Evolutionary conservation across 2,113 vertebrate species (phyloP).

Genomic region (Paracanthobrama guichenoti): DNA sequence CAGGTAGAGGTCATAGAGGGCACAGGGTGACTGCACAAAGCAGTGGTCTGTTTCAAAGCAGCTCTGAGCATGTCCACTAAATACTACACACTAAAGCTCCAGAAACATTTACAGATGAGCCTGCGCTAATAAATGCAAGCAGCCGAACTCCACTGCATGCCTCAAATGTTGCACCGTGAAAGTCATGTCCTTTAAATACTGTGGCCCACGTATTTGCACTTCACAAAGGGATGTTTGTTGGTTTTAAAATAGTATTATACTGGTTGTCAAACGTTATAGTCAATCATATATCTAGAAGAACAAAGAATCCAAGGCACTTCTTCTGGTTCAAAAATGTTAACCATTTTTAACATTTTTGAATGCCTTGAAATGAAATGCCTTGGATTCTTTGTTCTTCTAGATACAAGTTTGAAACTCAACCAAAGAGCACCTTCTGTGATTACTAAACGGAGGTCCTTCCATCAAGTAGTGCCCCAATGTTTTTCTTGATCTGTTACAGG

Average conservation of each 20-base stretch:
- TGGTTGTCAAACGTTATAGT: background rate
- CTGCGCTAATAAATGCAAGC: conserved; percentile 6
- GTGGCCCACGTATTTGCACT: background rate
- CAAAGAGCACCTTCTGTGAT: too few relatives aligned
- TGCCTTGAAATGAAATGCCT: too few relatives aligned
- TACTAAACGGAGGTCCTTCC: too few relatives aligned
- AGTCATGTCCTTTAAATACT: background rate
- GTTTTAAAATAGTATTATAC: background rate
- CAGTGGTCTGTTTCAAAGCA: conserved; percentile 45
- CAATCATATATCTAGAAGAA: too few relatives aligned
- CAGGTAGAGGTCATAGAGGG: conserved; percentile 54
- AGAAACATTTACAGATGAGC: conserved; percentile 42
- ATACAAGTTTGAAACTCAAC: too few relatives aligned
- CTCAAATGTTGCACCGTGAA: conserved; percentile 5
- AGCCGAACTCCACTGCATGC: background rate
- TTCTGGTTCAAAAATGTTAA: too few relatives aligned
- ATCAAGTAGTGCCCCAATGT: too few relatives aligned
- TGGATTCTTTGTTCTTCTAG: too few relatives aligned
- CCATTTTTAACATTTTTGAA: too few relatives aligned
- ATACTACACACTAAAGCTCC: conserved; percentile 37
- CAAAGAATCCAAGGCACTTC: too few relatives aligned
- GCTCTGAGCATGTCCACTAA: conserved; percentile 38
- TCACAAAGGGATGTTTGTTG: background rate
- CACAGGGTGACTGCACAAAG: conserved; percentile 42
- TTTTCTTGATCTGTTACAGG: background rate